Conservation (phyloP, 2,888 invertebrate species). For the Rhamnusium bicolor region DNA sequence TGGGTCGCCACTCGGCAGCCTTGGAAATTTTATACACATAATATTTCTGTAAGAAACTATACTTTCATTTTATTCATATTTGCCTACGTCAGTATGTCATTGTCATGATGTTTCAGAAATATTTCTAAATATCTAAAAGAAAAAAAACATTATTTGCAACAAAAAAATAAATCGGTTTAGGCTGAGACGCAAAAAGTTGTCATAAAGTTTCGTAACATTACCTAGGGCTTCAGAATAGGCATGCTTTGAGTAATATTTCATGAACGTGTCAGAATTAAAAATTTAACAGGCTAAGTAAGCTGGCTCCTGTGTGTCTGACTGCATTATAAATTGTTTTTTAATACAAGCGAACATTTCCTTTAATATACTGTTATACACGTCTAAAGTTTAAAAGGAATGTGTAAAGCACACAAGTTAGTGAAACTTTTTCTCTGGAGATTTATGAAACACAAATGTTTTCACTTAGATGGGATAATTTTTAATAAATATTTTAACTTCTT, state of each 20-base stretch:
- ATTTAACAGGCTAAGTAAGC: slow-evolving; percentile 21
- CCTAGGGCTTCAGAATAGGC: not conserved
- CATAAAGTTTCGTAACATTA: slow-evolving; percentile 12
- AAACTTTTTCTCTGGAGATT: slow-evolving; percentile 46
- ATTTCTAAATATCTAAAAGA: too few relatives aligned
- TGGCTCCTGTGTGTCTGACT: slow-evolving; percentile 37
- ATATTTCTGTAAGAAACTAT: too few relatives aligned
- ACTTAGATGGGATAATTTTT: slow-evolving; percentile 39
- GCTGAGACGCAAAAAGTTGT: not conserved
- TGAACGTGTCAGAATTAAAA: slow-evolving; percentile 27
- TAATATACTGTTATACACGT: slow-evolving; percentile 37
- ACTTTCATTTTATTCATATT: too few relatives aligned
- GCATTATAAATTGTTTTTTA: slow-evolving; percentile 48
- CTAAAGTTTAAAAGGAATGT: slow-evolving; percentile 48
- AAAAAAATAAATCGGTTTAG: not conserved
- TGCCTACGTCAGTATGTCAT: too few relatives aligned
- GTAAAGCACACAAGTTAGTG: slow-evolving; percentile 41
- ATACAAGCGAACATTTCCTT: slow-evolving; percentile 48
- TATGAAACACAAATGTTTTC: slow-evolving; percentile 47
- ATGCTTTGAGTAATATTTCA: not conserved
- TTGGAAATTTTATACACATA: too few relatives aligned
- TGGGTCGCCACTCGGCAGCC: too few relatives aligned
- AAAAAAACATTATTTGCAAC: not conserved
- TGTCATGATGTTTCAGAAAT: too few relatives aligned
- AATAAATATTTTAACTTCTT: slow-evolving; percentile 28